Evolutionary conservation across 2,113 vertebrate species (phyloP), one percentile per base, ranked within the genome.

Genomic region (Pteronura brasiliensis): DNA sequence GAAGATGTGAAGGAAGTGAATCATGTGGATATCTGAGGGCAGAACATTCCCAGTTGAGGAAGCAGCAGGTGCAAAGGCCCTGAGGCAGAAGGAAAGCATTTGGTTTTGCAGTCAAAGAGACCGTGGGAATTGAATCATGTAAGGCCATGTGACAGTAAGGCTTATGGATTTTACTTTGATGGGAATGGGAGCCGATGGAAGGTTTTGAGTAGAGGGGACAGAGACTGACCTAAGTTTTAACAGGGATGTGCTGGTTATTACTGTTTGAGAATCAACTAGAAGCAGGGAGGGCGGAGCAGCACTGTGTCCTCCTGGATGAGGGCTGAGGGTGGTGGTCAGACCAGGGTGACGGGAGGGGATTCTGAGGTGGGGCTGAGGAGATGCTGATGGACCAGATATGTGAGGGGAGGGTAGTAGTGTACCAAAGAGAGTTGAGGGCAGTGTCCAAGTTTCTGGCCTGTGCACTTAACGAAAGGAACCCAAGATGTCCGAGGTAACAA

Each of bases 1-100:
- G 39, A 94, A 79, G 39, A 76, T 47, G 6, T 86, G 44, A 27
- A 79, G 63, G 71, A 74, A 71, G 39, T 27, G n/a, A 86, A 11
- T 79, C 69, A 25, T 29, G 7, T 85, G 34, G 42, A 5, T 44
- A 8, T n/a, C 2, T 52, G 20, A 39, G 20, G 21, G 59, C n/a
- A 25, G 55, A 86, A 8, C 4, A 36, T 84, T 96, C 31, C 55
- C 27, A 39, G 8, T 36, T 42, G 20, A 36, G 36, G 61, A 65
- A 44, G n/a, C 25, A n/a, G 69, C 76, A 84, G 49, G 34, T 92
- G n/a, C 69, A 88, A 92, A 91, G 82, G 76, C 36, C 97, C 93
- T 91, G 90, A 90, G 93, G 93, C 52, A 79, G 74, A 17, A 81
- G 17, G 34, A 82, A 31, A 63, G 14, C 59, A 31, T 81, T 93